phyloP scores from a whole-genome alignment of 2,113 vertebrate genomes.

The Plotosus lineatus region DNA sequence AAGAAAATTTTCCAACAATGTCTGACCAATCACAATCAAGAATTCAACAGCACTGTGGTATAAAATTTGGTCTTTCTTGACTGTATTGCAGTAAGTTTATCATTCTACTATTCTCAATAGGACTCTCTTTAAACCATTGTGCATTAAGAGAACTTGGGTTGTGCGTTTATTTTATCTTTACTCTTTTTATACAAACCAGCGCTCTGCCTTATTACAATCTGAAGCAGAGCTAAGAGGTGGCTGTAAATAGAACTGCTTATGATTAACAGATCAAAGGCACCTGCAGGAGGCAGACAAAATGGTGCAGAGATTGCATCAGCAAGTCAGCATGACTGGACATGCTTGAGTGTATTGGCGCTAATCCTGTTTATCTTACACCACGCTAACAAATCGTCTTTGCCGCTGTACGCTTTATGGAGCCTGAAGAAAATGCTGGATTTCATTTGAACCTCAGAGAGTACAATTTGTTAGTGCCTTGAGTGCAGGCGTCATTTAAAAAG shows the following conservation, averaged over 20 bases:
- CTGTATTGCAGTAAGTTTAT: not conserved
- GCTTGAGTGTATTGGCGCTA: slow-evolving; percentile 3
- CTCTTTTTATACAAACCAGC: not conserved
- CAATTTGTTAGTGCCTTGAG: not conserved
- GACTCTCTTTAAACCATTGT: not conserved
- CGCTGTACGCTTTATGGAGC: not conserved
- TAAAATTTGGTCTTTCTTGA: not conserved
- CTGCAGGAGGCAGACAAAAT: slow-evolving; percentile 10
- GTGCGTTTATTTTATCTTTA: not conserved
- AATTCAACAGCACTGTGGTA: not conserved
- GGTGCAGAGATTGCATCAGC: slow-evolving; percentile 11
- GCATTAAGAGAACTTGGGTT: not conserved
- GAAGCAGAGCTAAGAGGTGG: not conserved
- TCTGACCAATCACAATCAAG: not conserved
- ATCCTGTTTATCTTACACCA: slow-evolving; percentile 19
- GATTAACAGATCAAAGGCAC: not conserved
- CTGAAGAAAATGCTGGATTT: not conserved
- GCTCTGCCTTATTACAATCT: not conserved
- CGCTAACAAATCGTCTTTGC: slow-evolving; percentile 19
- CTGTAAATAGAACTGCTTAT: not conserved
- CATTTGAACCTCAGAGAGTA: not conserved
- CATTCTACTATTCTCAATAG: not conserved
- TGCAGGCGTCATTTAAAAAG: too few relatives aligned
- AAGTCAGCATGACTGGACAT: slow-evolving; percentile 9
- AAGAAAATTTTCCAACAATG: not conserved